Base-by-base conservation (phyloP, 2,797 vertebrate species). In the Chaetodon trifasciatus region DNA sequence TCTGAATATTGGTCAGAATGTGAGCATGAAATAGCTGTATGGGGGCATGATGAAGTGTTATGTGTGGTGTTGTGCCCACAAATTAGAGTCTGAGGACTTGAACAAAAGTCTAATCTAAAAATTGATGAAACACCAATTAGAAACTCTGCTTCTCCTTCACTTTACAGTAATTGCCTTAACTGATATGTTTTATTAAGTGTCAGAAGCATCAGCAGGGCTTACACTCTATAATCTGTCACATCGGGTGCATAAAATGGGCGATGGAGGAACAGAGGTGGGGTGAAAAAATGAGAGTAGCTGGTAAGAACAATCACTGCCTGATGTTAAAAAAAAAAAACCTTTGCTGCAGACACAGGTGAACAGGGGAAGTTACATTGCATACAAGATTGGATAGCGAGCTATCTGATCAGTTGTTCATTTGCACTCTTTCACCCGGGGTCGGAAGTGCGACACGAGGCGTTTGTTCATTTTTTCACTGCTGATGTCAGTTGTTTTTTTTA, bases 321-420 rank as follows among this genome's bases (percentile, higher is more conserved):
- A 93, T 86, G 91, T 92, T 91, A 90, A 84, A 89, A 67, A 52
- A 67, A 52, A 65, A 67, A 55, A 66, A 8, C 28, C 79, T 83
- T 66, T 69, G 76, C 80, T 82, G 85, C 87, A 82, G 86, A 88
- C 85, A 93, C 76, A 90, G 87, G 90, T 92, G 88, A 89, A 82
- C 71, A 88, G n/a, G 42, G 71, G 77, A 91, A 85, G 84, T 74
- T 81, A 74, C 74, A 76, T 70, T 88, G 70, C 76, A 86, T 62
- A 66, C 82, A 89, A 81, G 84, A 90, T 76, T 88, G 84, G 85
- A 88, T 88, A 73, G 85, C 78, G 74, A 91, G 77, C 83, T 64
- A 86, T 87, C 86, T 76, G 91, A 93, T 93, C 87, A 88, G 85
- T 91, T 58, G 83, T 94, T 96, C 94, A 95, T 95, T 95, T 95